A percentile compares a stretch with the other conserved stretches of the same genome.
Conservation (phyloP, 2,113 vertebrate genomes). For the Sylvia atricapilla region DNA sequence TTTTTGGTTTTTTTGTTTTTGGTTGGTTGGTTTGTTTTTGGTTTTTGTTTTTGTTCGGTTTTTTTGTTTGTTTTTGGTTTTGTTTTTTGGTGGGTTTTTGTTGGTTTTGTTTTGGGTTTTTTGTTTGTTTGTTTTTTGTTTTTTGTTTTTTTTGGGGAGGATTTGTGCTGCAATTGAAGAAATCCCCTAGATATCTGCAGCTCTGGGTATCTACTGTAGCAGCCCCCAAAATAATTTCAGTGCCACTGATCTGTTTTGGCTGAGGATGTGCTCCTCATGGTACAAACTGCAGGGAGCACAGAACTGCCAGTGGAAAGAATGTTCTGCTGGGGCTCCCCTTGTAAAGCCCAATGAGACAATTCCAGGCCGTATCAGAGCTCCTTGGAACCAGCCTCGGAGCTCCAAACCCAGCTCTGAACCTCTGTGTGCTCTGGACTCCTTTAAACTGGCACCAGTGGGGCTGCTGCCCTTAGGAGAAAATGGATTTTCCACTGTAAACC, state of each 20-base stretch:
- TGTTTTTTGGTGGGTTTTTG: background rate
- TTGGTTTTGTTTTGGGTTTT: background rate
- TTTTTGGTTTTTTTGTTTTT: no score
- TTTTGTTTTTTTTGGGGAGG: no score
- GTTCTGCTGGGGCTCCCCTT: background rate
- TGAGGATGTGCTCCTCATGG: background rate
- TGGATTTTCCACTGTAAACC: constrained; percentile 18
- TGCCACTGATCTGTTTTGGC: background rate
- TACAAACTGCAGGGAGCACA: background rate
- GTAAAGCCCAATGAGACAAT: background rate
- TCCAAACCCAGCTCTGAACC: background rate
- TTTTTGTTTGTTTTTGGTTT: no score
- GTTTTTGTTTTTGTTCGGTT: no score
- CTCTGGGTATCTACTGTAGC: background rate
- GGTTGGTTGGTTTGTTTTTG: no score
- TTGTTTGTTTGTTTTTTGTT: background rate
- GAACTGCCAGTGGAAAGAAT: background rate
- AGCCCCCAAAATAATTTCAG: background rate
- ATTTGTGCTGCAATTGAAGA: background rate
- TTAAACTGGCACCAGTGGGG: background rate
- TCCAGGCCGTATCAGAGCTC: background rate
- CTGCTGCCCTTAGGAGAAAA: background rate
- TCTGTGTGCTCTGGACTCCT: constrained; percentile 13
- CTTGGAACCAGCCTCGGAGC: background rate
- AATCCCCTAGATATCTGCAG: background rate